Evolutionary conservation across 2,888 invertebrate genomes (phyloP).

Genomic region (Teleogryllus oceanicus): DNA sequence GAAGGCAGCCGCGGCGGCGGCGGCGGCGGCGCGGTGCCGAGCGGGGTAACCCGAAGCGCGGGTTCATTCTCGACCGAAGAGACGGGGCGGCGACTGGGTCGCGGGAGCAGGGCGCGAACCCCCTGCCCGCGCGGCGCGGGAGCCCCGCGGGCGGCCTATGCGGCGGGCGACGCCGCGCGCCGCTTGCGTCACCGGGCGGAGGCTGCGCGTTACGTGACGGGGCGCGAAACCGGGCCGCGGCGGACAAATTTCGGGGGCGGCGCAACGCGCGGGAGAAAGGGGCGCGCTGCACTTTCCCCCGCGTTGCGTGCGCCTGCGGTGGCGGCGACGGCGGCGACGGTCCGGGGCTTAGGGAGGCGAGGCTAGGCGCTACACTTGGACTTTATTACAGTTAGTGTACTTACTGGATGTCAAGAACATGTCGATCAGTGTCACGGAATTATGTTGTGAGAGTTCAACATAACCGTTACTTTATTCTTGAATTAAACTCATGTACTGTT

Average conservation of each 20-base stretch:
- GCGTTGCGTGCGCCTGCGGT: not conserved
- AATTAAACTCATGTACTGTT: too few species aligned
- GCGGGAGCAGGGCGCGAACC: not conserved
- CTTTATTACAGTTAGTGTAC: too few species aligned
- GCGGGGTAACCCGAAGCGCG: not conserved
- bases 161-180: not conserved
- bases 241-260: not conserved
- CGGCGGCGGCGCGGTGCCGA: not conserved
- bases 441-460: too few species aligned
- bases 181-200: not conserved
- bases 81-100: not conserved
- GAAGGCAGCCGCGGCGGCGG: not conserved
- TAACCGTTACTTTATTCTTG: too few species aligned
- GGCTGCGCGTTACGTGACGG: not conserved
- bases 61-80: not conserved
- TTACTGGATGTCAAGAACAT: too few species aligned
- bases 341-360: too few species aligned
- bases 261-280: not conserved
- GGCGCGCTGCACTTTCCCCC: conserved; percentile 1
- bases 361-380: too few species aligned
- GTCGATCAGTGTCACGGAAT: too few species aligned
- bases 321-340: not conserved
- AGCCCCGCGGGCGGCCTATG: not conserved
- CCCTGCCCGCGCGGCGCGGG: not conserved
- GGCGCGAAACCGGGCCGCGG: not conserved